Percentiles rank a stretch among this genome's conserved stretches.
Evolutionary conservation across 2,797 vertebrate species (phyloP).

Genomic region (Rhyacichthys aspro): DNA sequence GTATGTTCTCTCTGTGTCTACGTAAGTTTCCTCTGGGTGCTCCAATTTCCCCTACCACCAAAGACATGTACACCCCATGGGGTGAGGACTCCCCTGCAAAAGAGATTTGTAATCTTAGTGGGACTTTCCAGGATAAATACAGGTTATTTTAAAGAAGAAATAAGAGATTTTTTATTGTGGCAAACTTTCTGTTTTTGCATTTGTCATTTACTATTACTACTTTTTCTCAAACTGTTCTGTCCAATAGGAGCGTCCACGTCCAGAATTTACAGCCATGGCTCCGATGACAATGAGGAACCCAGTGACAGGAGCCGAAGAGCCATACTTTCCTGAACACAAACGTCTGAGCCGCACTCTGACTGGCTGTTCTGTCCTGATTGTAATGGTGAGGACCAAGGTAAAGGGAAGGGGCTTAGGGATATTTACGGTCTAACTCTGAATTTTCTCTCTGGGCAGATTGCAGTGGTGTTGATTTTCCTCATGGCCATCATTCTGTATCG

Average conservation of each 20-base stretch:
- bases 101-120: too few species aligned
- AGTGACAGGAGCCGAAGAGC: constrained; percentile 82
- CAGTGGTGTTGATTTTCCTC: constrained; percentile 76
- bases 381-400: constrained; percentile 73
- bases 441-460: constrained; percentile 59
- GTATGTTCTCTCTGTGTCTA: too few species aligned
- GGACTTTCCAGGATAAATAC: too few species aligned
- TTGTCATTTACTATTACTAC: too few species aligned
- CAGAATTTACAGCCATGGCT: constrained; percentile 82
- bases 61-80: too few species aligned
- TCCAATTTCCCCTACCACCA: too few species aligned
- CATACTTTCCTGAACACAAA: constrained; percentile 74
- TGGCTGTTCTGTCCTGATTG: constrained; percentile 78
- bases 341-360: constrained; percentile 75
- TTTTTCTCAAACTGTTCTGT: neutral
- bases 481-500: constrained; percentile 81
- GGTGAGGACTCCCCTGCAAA: too few species aligned
- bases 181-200: neutral
- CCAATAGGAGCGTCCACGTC: constrained; percentile 79
- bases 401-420: neutral
- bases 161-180: too few species aligned
- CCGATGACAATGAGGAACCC: constrained; percentile 81
- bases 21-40: too few species aligned
- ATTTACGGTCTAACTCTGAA: neutral
- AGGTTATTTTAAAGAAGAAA: too few species aligned